phyloP scores from a whole-genome alignment of 2,888 invertebrate genomes.

The Nasonia oneida region DNA sequence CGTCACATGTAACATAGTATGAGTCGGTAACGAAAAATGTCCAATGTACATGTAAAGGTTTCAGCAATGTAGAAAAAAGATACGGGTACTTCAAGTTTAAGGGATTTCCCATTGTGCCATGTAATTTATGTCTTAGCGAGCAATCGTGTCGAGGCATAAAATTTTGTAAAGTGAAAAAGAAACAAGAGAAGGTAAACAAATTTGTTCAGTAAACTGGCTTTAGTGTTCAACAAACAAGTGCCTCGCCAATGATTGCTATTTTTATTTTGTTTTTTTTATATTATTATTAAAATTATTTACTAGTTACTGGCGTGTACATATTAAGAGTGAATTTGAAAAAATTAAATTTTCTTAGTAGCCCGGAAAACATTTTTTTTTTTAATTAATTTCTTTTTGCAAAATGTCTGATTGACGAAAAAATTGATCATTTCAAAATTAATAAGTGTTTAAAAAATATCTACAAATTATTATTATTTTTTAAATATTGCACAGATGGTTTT shows the following conservation, averaged over 20 bases:
- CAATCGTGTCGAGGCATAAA: slow-evolving; percentile 29
- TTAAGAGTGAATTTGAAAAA: slow-evolving; percentile 38
- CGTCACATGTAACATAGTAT: too few relatives aligned
- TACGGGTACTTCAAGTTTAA: slow-evolving; percentile 56
- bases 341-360: slow-evolving; percentile 52
- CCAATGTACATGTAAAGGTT: slow-evolving; percentile 21
- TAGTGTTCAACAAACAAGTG: slow-evolving; percentile 1
- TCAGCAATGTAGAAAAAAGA: slow-evolving; percentile 50
- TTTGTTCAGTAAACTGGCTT: slow-evolving; percentile 4
- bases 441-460: slow-evolving; percentile 18
- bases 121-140: slow-evolving; percentile 57
- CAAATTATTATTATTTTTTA: too few relatives aligned
- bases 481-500: slow-evolving; percentile 10
- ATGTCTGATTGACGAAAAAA: background rate
- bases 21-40: slow-evolving; percentile 41
- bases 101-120: slow-evolving; percentile 59
- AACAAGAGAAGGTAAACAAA: background rate
- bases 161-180: background rate
- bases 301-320: slow-evolving; percentile 49
- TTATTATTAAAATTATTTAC: slow-evolving; percentile 7
- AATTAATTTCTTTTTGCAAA: background rate
- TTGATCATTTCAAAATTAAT: slow-evolving; percentile 15
- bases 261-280: background rate
- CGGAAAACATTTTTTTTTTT: slow-evolving; percentile 39
- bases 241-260: slow-evolving; percentile 33